Evolutionary conservation across 2,113 vertebrate genomes (phyloP).

Genomic region (Osmerus eperlanus): DNA sequence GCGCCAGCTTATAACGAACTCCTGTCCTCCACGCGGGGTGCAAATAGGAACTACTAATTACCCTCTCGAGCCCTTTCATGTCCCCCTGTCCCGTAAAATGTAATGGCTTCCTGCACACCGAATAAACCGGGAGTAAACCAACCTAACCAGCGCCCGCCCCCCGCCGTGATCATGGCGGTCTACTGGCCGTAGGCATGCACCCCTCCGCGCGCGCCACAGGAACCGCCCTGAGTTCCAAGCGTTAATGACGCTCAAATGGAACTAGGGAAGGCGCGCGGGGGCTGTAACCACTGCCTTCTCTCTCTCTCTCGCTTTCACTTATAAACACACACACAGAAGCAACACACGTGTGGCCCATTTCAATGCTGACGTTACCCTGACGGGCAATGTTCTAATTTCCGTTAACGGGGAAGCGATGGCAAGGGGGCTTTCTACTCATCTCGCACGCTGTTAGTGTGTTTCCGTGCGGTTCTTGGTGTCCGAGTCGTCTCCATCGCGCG

Average conservation of each 20-base stretch:
- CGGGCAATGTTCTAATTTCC: not conserved
- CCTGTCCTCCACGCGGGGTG: not conserved
- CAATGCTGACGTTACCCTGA: not conserved
- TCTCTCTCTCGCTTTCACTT: not conserved
- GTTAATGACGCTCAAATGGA: not conserved
- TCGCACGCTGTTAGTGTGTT: not conserved
- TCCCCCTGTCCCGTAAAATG: not conserved
- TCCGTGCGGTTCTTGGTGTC: not conserved
- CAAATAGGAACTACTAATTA: not conserved
- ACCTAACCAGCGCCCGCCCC: not conserved
- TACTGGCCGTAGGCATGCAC: not conserved
- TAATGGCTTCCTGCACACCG: not conserved
- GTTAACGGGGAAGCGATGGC: not conserved
- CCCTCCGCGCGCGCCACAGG: not conserved
- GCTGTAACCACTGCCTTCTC: not conserved
- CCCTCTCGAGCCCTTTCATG: not conserved
- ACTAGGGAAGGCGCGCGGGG: not conserved
- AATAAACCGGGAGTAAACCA: not conserved
- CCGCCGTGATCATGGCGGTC: not conserved
- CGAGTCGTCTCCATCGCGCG: not conserved
- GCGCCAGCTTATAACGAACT: not conserved
- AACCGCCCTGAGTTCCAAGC: not conserved
- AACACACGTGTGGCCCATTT: not conserved
- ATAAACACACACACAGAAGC: not conserved
- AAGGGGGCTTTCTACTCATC: not conserved